Conservation (phyloP, 2,797 vertebrate genomes). For the Uromys caudimaculatus region DNA sequence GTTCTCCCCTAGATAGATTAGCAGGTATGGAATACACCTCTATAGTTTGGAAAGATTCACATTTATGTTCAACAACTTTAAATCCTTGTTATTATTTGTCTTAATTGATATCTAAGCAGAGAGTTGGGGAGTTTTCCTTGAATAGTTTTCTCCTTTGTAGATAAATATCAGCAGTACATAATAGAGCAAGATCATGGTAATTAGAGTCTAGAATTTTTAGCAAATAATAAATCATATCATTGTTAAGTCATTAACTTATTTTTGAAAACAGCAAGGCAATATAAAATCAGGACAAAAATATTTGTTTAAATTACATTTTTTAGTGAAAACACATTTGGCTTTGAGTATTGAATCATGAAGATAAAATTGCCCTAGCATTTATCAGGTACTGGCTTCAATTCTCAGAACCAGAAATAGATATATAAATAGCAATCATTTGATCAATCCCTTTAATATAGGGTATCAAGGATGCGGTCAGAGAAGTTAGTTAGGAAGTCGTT, state of each 20-base stretch:
- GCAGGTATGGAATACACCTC: not conserved
- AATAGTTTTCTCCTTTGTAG: not conserved
- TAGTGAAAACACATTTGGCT: not conserved
- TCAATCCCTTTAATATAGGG: not conserved
- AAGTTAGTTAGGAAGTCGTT: not conserved
- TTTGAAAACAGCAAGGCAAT: not conserved
- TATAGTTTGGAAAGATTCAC: not conserved
- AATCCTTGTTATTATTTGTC: not conserved
- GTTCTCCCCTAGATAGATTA: not conserved
- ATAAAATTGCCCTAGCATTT: not conserved
- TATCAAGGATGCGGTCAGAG: not conserved
- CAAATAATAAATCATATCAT: not conserved
- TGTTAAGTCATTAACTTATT: not conserved
- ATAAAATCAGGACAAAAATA: not conserved
- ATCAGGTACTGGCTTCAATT: not conserved
- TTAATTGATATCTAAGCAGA: not conserved
- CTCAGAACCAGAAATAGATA: not conserved
- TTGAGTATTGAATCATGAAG: not conserved
- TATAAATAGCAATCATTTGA: not conserved
- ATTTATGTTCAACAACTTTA: not conserved
- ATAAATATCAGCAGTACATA: not conserved
- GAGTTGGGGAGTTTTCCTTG: not conserved
- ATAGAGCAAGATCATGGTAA: not conserved
- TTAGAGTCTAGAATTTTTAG: not conserved
- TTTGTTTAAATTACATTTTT: conserved; percentile 46